Conservation (phyloP, 2,888 invertebrate genomes). For the Heliconius erato region DNA sequence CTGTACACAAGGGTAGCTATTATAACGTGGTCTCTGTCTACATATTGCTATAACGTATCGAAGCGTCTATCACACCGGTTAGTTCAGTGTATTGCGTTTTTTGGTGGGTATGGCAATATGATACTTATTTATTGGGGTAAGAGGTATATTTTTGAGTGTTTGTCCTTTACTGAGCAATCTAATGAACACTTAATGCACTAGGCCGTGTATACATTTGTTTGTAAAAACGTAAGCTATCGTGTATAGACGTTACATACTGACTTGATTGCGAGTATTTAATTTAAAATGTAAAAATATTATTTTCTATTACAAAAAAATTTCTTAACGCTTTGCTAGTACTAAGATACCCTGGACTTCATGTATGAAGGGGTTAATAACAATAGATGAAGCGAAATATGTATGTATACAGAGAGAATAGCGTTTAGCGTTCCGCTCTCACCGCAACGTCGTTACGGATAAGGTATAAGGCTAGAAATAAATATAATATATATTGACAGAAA, state of each 20-base stretch:
- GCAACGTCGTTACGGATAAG: no score
- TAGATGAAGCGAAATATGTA: no score
- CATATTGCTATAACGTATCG: background rate
- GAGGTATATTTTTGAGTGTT: background rate
- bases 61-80: background rate
- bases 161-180: background rate
- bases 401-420: no score
- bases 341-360: no score
- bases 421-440: no score
- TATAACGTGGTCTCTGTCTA: background rate
- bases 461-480: no score
- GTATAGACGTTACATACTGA: conserved; percentile 9
- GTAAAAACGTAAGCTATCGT: conserved; percentile 20
- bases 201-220: conserved; percentile 7
- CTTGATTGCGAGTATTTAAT: background rate
- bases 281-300: background rate
- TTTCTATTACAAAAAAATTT: background rate
- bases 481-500: no score
- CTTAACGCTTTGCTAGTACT: no score
- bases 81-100: background rate
- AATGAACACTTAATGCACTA: conserved; percentile 27
- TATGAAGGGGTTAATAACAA: no score
- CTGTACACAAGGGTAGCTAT: conserved; percentile 1
- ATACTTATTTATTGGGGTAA: background rate
- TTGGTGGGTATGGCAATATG: background rate